Evolutionary conservation across 2,888 invertebrate species (phyloP), one percentile per base, ranked within the genome.

Genomic region (Agrypnus murinus): DNA sequence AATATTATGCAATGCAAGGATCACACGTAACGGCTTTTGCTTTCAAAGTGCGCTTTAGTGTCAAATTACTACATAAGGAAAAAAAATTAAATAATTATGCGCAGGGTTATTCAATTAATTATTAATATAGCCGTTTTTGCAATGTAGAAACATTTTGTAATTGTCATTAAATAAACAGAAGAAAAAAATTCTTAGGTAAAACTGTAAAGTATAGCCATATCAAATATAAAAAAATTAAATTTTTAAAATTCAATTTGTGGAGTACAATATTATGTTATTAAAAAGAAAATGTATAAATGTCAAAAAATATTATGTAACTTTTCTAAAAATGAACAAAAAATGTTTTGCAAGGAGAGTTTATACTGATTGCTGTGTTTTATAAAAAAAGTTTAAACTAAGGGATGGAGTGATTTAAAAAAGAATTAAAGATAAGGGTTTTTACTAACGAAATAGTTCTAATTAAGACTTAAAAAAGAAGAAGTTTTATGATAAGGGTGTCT

Each of bases 151-250:
- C n/a, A n/a, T n/a, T n/a, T n/a, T n/a, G n/a, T n/a, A n/a, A n/a
- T n/a, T n/a, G n/a, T n/a, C n/a, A n/a, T n/a, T n/a, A n/a, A n/a
- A n/a, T n/a, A n/a, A 5, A 25, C 5, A 25, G 25, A 25, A 25
- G 50, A 3, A 50, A 36, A 53, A 43, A 55, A n/a, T n/a, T 32
- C 17, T 14, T 55, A 55, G 25, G 34, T 53, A 45, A 55, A 67
- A n/a, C n/a, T n/a, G n/a, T n/a, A n/a, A n/a, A n/a, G n/a, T 19
- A 50, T 67, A 67, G 60, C 60, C 67, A 67, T 67, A 67, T 67
- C 67, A 67, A 25, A 25, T 25, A 3, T 3, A 25, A 25, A 3
- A 25, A 25, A 25, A 25, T 25, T 60, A 40, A 36, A 1, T 46
- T 57, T 65, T 58, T 14, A 36, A 25, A 25, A 9, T 55, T 43